Base-by-base conservation (phyloP, 2,888 invertebrate species). In the Mesodorylaimus sp. region DNA sequence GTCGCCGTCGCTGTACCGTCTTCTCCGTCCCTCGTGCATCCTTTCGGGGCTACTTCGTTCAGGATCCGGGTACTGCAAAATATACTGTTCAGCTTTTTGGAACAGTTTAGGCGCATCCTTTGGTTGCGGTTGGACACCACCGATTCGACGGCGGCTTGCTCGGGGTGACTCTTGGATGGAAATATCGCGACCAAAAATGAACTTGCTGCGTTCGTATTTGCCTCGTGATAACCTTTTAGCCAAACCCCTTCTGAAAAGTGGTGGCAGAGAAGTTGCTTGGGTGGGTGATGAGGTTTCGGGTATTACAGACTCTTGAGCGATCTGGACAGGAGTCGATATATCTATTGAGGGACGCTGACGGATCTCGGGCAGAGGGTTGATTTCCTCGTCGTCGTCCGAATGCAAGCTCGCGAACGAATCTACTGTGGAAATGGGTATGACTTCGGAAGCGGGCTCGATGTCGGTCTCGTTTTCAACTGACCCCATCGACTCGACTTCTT, bases 81-180 rank as follows among this genome's bases (percentile, higher is more conserved):
- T 51, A 36, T 53, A 53, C 32, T 45, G 32, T 44, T 51, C 51
- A 13, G 53, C 53, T 26, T 37, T 41, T 13, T 51, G 25, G 39
- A 53, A 53, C 19, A 53, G 42, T 7, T 24, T 28, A 2, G 43
- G 43, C 5, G 53, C 53, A 3, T 50, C 42, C 3, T 37, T 16
- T 2, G 42, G 28, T n/a, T 19, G 29, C 19, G 53, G 53, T 45
- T 52, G 53, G 25, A 28, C 24, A 2, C 52, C 52, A 16, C 50
- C 50, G 26, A 50, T 13, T 25, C 13, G 41, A 16, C 28, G 16
- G 16, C 38, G 26, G 21, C 13, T 16, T 10, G 45, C 3, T 32
- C 16, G 19, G 16, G 45, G 44, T 10, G 32, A 45, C 3, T 21
- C 29, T 19, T 49, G 46, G 2, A 50, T 19, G 3, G 49, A 50